Evolutionary conservation across 2,113 vertebrate species (phyloP), one percentile per base, ranked within the genome.

Genomic region (Scomber japonicus): DNA sequence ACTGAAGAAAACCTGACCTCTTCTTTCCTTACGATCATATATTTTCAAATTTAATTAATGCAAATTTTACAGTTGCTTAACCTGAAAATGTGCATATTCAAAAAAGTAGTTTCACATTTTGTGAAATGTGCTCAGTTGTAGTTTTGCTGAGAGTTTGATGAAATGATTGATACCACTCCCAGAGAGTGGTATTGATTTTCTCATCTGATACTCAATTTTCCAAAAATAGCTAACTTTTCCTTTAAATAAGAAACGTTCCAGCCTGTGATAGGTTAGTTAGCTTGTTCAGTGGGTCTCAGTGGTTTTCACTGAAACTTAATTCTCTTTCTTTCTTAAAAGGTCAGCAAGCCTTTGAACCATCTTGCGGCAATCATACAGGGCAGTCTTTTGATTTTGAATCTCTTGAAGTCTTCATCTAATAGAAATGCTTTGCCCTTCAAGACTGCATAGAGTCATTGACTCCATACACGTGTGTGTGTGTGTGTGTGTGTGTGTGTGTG

Each of bases 341-440:
- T 3, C 40, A 66, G 50, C 10, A 15, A 27, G 19, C 11, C 19
- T 78, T 71, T 50, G 17, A 85, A 44, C 3, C 49, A 40, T 54
- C 27, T 13, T 15, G 24, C 14, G 31, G 54, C 49, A 53, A 55
- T 48, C 3, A 21, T 19, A 11, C 3, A 35, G 10, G 31, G 61
- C 40, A 67, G 49, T 14, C 24, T 49, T 57, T 71, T 50, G 27
- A 19, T 63, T 75, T 24, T 44, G 13, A 56, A 53, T 55, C 31
- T 73, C 19, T 30, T 45, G 44, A 70, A 66, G 48, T 56, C 49
- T 71, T 70, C 48, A 65, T 78, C 5, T 73, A 66, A 81, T 17
- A 69, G 13, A 19, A 13, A 19, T 63, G 15, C 9, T 78, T 73
- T 72, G 71, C 48, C 74, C 75, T 85, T 79, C 64, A 56, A 50